phyloP scores from a whole-genome alignment of 2,888 invertebrate species.

The Cylloceria caligata region DNA sequence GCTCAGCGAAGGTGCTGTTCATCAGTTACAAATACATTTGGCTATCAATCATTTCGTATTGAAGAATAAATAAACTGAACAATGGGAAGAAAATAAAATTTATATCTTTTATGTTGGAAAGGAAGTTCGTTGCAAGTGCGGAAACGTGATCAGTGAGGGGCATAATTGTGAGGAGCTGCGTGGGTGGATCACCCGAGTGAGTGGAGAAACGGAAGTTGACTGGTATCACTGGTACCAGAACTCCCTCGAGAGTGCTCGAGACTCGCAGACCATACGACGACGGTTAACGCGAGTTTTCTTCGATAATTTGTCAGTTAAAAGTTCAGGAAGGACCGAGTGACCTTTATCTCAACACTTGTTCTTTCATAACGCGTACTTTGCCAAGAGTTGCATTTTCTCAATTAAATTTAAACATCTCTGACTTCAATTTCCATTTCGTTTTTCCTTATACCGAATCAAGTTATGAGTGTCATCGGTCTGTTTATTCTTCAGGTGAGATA shows the following conservation, averaged over 20 bases:
- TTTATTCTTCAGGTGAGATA: constrained; percentile 69
- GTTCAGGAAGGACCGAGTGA: background rate
- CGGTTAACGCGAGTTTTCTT: background rate
- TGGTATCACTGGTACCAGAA: constrained; percentile 30
- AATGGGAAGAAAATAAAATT: background rate
- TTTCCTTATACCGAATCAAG: background rate
- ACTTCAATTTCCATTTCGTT: constrained; percentile 18
- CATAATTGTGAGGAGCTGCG: background rate
- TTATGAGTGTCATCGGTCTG: constrained; percentile 64
- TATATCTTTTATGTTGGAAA: background rate
- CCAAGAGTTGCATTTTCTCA: background rate
- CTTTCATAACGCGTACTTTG: background rate
- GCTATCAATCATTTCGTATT: background rate
- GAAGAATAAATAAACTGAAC: background rate
- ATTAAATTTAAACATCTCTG: background rate
- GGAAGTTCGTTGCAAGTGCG: background rate
- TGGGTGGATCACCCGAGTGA: constrained; percentile 33
- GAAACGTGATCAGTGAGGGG: constrained; percentile 34
- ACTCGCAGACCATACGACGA: constrained; percentile 4
- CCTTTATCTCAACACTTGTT: background rate
- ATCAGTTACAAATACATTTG: constrained; percentile 25
- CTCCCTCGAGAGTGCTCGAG: constrained; percentile 13
- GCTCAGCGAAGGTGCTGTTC: constrained; percentile 79
- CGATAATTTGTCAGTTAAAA: background rate
- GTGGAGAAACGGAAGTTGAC: constrained; percentile 42